Evolutionary conservation across 2,113 vertebrate genomes (phyloP).

Genomic region (Datnioides undecimradiatus): DNA sequence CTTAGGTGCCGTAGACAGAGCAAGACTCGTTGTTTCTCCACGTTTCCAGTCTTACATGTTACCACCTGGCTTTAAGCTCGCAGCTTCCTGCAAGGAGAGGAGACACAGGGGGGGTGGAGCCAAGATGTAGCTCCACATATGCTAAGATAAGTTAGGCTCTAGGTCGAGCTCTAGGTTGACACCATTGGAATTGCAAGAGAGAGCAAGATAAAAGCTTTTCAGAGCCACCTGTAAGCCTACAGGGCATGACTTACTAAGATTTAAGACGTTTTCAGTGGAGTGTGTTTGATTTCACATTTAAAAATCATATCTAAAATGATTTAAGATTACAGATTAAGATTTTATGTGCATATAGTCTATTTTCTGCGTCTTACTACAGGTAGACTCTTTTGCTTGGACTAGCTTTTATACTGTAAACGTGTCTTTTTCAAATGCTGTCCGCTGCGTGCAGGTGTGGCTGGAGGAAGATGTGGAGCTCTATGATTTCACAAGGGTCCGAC

Average conservation of each 20-base stretch:
- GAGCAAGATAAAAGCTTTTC: background rate
- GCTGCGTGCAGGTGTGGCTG: slow-evolving; percentile 84
- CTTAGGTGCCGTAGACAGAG: background rate
- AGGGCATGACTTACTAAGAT: background rate
- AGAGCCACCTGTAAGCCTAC: background rate
- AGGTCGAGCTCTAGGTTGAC: no score
- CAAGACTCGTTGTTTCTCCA: background rate
- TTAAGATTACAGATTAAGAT: background rate
- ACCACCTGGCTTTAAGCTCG: background rate
- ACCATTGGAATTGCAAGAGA: no score
- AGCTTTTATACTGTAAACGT: no score
- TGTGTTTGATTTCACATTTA: background rate
- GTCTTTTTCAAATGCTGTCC: background rate
- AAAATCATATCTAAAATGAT: no score
- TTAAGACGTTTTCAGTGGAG: background rate
- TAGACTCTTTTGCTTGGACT: background rate
- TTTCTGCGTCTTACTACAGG: background rate
- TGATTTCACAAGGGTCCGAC: slow-evolving; percentile 85
- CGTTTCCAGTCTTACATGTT: background rate
- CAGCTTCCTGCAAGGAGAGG: background rate
- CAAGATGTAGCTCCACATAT: background rate
- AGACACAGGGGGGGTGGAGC: background rate
- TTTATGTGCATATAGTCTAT: background rate
- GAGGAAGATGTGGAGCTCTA: slow-evolving; percentile 88
- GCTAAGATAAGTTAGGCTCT: background rate